Evolutionary conservation across 1,140 invertebrate genomes (phyloP), one percentile per base, ranked within the genome.

Genomic region (Macrobrachium rosenbergii): DNA sequence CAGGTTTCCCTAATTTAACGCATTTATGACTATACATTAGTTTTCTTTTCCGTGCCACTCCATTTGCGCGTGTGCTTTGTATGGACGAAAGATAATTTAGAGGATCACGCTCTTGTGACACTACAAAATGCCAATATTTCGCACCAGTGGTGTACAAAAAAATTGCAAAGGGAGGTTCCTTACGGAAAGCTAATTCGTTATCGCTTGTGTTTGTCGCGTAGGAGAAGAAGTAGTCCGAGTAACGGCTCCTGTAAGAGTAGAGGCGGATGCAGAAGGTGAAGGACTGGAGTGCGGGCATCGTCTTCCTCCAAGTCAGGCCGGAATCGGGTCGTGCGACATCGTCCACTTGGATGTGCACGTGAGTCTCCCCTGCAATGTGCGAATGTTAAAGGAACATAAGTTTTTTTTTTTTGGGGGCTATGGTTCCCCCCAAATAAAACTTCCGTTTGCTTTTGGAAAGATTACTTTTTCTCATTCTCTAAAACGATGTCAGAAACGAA

Each of bases 151-250:
- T 37, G 1, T 37, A 37, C 28, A 37, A 37, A 37, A n/a, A 37
- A 37, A 37, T 37, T 37, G 28, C 3, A 5, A 52, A 52, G 12
- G 2, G 52, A 10, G 7, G 7, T 52, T 17, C 59, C 81, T 19
- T 72, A 82, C 81, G 64, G n/a, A 82, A 73, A 52, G 81, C 43
- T 2, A 82, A 43, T 43, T 82, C 81, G 21, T 82, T 82, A 63
- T 82, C 81, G 21, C 73, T 69, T 7, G 43, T 52, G n/a, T 72
- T 10, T 5, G 59, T 59, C 7, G 81, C 81, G 67, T 82, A 82
- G 67, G 81, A 82, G 64, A 82, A 82, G 43, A 82, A 45, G 21
- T 82, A 82, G 81, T 82, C 81, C 3, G 63, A 67, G 81, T 82
- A 82, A 52, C 81, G 81, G 7, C 67, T 73, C 43, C 81, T 45